Evolutionary conservation across 2,797 vertebrate species (phyloP).

Genomic region (Thripadectes ignobilis): DNA sequence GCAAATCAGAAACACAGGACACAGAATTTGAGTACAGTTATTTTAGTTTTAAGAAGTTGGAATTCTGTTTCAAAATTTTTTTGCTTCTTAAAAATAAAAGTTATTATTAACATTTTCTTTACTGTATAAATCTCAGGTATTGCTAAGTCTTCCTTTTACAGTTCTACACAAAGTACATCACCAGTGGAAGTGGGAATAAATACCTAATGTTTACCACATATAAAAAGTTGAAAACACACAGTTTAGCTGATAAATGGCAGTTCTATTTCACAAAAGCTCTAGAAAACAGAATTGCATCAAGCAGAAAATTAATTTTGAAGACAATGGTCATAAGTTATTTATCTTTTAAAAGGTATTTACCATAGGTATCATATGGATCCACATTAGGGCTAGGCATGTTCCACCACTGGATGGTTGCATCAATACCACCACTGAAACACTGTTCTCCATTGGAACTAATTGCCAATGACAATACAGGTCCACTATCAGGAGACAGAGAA

Average conservation of each 20-base stretch:
- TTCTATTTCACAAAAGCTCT: background rate
- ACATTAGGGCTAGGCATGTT: constrained; percentile 95
- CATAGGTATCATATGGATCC: constrained; percentile 97
- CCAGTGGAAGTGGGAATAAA: background rate
- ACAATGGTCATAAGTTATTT: background rate
- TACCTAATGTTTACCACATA: background rate
- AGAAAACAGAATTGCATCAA: background rate
- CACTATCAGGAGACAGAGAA: constrained; percentile 75
- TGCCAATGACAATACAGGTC: constrained; percentile 92
- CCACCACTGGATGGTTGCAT: constrained; percentile 97
- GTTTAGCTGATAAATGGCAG: background rate
- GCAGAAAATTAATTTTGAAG: background rate
- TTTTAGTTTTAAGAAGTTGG: background rate
- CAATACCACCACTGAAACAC: constrained; percentile 96
- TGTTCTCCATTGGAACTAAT: constrained; percentile 93
- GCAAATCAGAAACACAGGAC: background rate
- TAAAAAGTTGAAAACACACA: background rate
- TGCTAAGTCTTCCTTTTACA: background rate
- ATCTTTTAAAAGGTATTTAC: constrained; percentile 71
- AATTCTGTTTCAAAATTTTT: background rate
- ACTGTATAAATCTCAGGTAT: background rate
- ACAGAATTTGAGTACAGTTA: background rate
- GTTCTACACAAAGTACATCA: background rate
- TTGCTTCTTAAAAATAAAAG: background rate
- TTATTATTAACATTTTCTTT: background rate